phyloP scores from a whole-genome alignment of 2,797 vertebrate species.

The Pseudomugil tenellus region DNA sequence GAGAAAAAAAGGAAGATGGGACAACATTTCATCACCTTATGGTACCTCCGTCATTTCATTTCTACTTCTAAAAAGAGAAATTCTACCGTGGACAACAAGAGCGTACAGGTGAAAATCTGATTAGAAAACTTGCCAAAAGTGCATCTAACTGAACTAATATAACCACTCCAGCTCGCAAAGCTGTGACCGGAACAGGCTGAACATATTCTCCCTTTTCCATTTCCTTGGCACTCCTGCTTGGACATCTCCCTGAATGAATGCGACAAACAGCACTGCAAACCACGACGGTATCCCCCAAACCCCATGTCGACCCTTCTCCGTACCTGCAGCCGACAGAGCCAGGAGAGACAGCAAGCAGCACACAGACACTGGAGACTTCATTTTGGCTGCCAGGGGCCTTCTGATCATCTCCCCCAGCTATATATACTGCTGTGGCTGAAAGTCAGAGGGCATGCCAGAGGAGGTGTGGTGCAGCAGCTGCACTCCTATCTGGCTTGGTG shows the following conservation, averaged over 20 bases:
- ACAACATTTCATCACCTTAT: constrained; percentile 64
- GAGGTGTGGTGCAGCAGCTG: constrained; percentile 59
- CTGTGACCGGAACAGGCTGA: not conserved
- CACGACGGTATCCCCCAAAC: constrained; percentile 1
- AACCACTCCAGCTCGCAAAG: not conserved
- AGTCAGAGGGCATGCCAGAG: constrained; percentile 79
- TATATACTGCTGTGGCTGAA: constrained; percentile 85
- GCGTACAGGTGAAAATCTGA: not conserved
- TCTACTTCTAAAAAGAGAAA: constrained; percentile 11
- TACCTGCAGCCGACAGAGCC: constrained; percentile 89
- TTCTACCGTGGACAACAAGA: not conserved
- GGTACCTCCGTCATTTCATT: constrained; percentile 40
- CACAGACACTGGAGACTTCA: constrained; percentile 88
- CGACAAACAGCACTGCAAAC: not conserved
- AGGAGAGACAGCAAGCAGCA: constrained; percentile 88
- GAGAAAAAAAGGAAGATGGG: constrained; percentile 28
- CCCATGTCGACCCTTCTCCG: constrained; percentile 1
- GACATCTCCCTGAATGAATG: not conserved
- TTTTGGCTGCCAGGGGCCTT: constrained; percentile 92
- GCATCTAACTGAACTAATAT: not conserved
- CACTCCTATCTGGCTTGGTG: constrained; percentile 56
- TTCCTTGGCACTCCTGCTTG: not conserved
- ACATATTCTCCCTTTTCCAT: constrained; percentile 2
- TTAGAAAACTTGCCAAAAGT: not conserved
- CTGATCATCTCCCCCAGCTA: constrained; percentile 76